Evolutionary conservation across 2,888 invertebrate genomes (phyloP).

Genomic region (Abrostola tripartita): DNA sequence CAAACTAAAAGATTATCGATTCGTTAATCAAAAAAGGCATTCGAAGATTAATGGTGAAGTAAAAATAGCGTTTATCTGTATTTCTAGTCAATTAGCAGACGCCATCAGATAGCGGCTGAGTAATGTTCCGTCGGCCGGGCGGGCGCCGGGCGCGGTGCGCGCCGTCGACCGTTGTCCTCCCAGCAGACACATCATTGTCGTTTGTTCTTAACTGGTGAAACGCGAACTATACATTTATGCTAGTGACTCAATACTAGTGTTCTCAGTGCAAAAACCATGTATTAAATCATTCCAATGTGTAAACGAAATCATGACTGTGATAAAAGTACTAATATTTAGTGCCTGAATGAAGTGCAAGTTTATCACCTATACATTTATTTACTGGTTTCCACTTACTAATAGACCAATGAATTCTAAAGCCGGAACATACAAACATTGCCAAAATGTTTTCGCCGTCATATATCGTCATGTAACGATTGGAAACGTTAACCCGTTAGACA

Average conservation of each 20-base stretch:
- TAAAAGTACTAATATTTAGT: too few relatives aligned
- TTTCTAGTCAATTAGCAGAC: slow-evolving; percentile 87
- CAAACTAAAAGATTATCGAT: slow-evolving; percentile 46
- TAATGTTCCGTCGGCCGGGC: slow-evolving; percentile 68
- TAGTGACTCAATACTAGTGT: too few relatives aligned
- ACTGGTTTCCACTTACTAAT: too few relatives aligned
- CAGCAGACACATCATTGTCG: slow-evolving; percentile 51
- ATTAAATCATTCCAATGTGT: too few relatives aligned
- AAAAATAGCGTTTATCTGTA: slow-evolving; percentile 84
- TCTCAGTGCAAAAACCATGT: too few relatives aligned
- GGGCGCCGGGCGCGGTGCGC: slow-evolving; percentile 23
- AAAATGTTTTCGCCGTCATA: not conserved
- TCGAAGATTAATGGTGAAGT: slow-evolving; percentile 73
- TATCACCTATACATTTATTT: too few relatives aligned
- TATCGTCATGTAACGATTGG: not conserved
- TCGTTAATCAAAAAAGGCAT: slow-evolving; percentile 59
- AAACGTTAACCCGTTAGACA: slow-evolving; percentile 14
- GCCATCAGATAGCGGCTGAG: slow-evolving; percentile 83
- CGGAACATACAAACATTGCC: not conserved
- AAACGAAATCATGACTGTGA: too few relatives aligned
- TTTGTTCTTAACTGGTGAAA: slow-evolving; percentile 56
- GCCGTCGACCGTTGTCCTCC: slow-evolving; percentile 40
- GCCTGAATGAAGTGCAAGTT: too few relatives aligned
- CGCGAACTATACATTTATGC: slow-evolving; percentile 21
- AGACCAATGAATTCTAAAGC: not conserved